Evolutionary conservation across 2,888 invertebrate genomes (phyloP).

Genomic region (Conistra vaccinii): DNA sequence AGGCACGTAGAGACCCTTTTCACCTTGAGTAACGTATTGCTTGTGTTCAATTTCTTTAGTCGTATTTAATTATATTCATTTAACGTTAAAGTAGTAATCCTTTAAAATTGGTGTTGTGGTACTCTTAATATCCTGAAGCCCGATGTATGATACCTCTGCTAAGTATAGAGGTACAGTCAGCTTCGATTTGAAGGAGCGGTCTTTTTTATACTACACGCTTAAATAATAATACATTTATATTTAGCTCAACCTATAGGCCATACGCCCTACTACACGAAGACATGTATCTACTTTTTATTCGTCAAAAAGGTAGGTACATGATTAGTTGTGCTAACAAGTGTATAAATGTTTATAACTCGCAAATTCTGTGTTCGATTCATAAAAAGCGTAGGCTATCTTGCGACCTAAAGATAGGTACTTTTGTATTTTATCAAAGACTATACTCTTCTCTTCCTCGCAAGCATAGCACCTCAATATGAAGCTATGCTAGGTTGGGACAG

Average conservation of each 20-base stretch:
- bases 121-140: background rate
- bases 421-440: background rate
- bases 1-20: background rate
- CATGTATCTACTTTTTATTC: background rate
- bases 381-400: background rate
- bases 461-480: background rate
- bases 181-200: constrained; percentile 40
- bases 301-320: background rate
- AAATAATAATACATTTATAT: constrained; percentile 24
- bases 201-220: constrained; percentile 12
- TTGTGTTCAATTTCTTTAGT: background rate
- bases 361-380: background rate
- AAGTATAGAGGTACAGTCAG: constrained; percentile 5
- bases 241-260: background rate
- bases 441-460: background rate
- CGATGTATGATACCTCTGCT: background rate
- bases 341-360: background rate
- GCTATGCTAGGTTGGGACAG: background rate
- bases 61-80: background rate
- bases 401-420: background rate
- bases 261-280: background rate
- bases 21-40: constrained; percentile 4
- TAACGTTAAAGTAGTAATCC: background rate
- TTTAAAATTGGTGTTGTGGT: background rate
- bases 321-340: background rate